Conservation (phyloP, 2,113 vertebrate species). For the Raja brachyura region DNA sequence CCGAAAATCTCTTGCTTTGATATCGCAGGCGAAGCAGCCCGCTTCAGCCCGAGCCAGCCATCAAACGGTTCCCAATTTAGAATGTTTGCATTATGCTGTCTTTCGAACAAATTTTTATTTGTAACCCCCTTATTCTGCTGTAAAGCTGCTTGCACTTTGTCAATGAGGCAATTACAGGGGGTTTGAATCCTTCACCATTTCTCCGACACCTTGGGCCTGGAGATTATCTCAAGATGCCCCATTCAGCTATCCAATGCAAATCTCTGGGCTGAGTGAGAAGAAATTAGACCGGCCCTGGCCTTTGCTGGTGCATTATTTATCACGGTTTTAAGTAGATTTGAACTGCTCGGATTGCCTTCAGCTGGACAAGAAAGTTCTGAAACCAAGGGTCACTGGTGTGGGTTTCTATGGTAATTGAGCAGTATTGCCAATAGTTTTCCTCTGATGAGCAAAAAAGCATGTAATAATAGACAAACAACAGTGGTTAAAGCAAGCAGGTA, state of each 20-base stretch:
- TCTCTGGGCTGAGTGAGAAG: slow-evolving; percentile 51
- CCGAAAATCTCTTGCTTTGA: not conserved
- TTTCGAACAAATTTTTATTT: slow-evolving; percentile 36
- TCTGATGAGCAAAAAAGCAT: slow-evolving; percentile 77
- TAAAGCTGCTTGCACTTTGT: slow-evolving; percentile 52
- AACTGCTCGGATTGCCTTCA: slow-evolving; percentile 61
- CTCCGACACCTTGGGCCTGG: slow-evolving; percentile 57
- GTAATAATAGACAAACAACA: slow-evolving; percentile 85
- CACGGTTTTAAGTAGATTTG: slow-evolving; percentile 65
- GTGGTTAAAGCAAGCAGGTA: slow-evolving; percentile 95
- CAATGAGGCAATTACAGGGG: slow-evolving; percentile 46
- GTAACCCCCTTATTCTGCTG: slow-evolving; percentile 41
- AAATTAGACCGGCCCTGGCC: slow-evolving; percentile 46
- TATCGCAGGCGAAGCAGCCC: not conserved
- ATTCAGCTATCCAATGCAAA: slow-evolving; percentile 56
- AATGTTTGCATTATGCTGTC: slow-evolving; percentile 37
- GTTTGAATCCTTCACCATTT: slow-evolving; percentile 54
- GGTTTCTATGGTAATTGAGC: slow-evolving; percentile 98
- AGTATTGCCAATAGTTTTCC: slow-evolving; percentile 81
- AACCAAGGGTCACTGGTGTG: slow-evolving; percentile 72
- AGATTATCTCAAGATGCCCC: slow-evolving; percentile 53
- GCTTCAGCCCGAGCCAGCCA: not conserved
- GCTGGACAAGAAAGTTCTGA: slow-evolving; percentile 54
- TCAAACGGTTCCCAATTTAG: slow-evolving; percentile 35
- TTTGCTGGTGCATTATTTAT: slow-evolving; percentile 54